phyloP scores from a whole-genome alignment of 2,888 invertebrate genomes.

The Leuctra nigra region DNA sequence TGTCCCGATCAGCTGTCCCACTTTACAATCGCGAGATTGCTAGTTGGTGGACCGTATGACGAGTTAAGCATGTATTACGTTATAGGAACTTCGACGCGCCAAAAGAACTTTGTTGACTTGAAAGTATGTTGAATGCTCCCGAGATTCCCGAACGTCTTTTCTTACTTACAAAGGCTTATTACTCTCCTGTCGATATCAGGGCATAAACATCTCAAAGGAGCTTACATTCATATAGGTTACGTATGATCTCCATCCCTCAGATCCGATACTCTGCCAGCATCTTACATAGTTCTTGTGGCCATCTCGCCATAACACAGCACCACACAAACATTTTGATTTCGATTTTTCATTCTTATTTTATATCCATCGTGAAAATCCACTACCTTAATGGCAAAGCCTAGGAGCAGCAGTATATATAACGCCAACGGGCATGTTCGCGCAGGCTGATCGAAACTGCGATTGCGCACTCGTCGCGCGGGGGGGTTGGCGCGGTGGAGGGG shows the following conservation, averaged over 20 bases:
- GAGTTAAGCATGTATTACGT: not conserved
- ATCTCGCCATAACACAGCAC: too few species aligned
- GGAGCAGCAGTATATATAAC: not conserved
- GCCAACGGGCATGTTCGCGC: not conserved
- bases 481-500: not conserved
- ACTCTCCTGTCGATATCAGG: not conserved
- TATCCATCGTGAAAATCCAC: not conserved
- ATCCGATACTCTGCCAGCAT: too few species aligned
- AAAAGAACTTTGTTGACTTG: not conserved
- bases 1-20: too few species aligned
- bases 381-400: not conserved
- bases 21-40: too few species aligned
- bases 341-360: not conserved
- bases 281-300: not conserved
- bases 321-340: not conserved
- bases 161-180: not conserved
- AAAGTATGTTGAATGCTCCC: not conserved
- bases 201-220: not conserved
- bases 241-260: too few species aligned
- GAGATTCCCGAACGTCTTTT: not conserved
- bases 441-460: not conserved
- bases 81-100: not conserved
- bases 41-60: not conserved
- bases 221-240: too few species aligned
- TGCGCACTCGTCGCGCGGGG: not conserved